Evolutionary conservation across 2,888 invertebrate species (phyloP).

Genomic region (Diploptera punctata): DNA sequence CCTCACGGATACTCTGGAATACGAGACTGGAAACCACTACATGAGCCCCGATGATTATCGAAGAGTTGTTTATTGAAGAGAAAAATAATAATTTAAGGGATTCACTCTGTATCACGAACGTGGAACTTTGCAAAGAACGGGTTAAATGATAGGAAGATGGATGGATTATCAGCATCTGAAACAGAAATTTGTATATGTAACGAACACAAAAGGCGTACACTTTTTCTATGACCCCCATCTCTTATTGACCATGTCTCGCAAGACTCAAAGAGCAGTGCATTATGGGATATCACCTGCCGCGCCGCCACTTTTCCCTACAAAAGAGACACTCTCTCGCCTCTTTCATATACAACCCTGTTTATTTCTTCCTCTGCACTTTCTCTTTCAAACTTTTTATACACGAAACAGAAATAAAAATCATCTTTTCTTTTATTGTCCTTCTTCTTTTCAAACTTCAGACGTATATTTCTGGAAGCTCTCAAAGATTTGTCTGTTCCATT

Average conservation of each 20-base stretch:
- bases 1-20: no score
- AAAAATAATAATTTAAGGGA: no score
- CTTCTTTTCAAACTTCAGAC: not conserved
- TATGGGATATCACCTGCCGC: conserved; percentile 9
- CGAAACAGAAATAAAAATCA: not conserved
- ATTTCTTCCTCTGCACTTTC: not conserved
- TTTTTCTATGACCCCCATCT: no score
- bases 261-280: not conserved
- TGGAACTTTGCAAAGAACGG: no score
- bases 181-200: no score
- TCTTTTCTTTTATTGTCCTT: not conserved
- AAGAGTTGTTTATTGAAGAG: no score
- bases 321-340: not conserved
- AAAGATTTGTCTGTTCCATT: conserved; percentile 7
- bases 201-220: no score
- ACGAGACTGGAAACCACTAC: no score
- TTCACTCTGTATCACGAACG: no score
- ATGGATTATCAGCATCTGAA: no score
- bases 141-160: no score
- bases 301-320: not conserved
- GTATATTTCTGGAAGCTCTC: not conserved
- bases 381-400: not conserved
- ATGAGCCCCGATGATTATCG: no score
- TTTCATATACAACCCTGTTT: not conserved
- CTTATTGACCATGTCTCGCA: not conserved